Conservation (phyloP, 1,140 invertebrate genomes). For the Galleria mellonella region DNA sequence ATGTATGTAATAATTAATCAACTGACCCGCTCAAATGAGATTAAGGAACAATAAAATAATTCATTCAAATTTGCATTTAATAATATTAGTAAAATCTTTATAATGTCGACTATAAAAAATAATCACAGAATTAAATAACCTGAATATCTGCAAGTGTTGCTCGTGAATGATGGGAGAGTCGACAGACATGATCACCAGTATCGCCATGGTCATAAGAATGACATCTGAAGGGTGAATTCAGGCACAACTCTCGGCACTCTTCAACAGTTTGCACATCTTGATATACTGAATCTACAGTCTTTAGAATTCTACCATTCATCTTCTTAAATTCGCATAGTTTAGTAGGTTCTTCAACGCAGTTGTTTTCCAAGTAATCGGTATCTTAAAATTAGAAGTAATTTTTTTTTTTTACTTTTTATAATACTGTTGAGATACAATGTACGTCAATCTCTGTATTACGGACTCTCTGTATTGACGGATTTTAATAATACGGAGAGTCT, state of each 20-base stretch:
- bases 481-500: too few relatives aligned
- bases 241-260: slow-evolving; percentile 90
- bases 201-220: slow-evolving; percentile 96
- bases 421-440: too few relatives aligned
- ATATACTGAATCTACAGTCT: slow-evolving; percentile 95
- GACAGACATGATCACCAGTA: slow-evolving; percentile 93
- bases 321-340: slow-evolving; percentile 96
- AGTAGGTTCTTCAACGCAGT: slow-evolving; percentile 91
- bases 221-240: slow-evolving; percentile 90
- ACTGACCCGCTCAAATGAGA: too few relatives aligned
- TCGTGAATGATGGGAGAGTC: slow-evolving; percentile 91
- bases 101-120: too few relatives aligned
- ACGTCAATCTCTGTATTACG: too few relatives aligned
- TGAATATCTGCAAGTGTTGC: slow-evolving; percentile 92
- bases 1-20: too few relatives aligned
- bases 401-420: neutral
- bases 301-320: slow-evolving; percentile 88
- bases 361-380: slow-evolving; percentile 91
- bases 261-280: slow-evolving; percentile 90
- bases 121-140: slow-evolving; percentile 62
- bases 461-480: too few relatives aligned
- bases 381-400: slow-evolving; percentile 36
- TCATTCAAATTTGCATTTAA: too few relatives aligned
- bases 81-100: slow-evolving; percentile 6
- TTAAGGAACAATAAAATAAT: too few relatives aligned